Evolutionary conservation across 2,113 vertebrate genomes (phyloP).

Genomic region (Condylura cristata): DNA sequence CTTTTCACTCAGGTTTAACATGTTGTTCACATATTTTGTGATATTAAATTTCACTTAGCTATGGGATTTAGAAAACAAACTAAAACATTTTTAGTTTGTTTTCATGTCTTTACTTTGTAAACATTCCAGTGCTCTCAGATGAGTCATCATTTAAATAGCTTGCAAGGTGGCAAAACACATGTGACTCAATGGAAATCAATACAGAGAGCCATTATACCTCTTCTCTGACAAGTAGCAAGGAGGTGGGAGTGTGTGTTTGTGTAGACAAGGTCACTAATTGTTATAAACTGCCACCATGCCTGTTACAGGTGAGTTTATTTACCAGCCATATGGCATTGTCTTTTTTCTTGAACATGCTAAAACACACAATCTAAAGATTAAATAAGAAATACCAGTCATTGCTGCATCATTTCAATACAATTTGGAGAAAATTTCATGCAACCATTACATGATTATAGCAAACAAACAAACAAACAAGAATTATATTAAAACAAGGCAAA

Average conservation of each 20-base stretch:
- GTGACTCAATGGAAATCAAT: conserved; percentile 11
- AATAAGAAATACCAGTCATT: not conserved
- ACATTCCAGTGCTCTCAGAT: not conserved
- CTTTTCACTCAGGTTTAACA: not conserved
- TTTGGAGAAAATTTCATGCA: not conserved
- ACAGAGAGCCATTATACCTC: not conserved
- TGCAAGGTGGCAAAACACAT: not conserved
- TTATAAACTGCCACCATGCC: not conserved
- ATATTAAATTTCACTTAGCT: not conserved
- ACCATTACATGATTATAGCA: not conserved
- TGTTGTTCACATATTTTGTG: not conserved
- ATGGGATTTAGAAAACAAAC: conserved; percentile 15
- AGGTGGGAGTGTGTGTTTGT: no score
- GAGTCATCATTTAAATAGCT: conserved; percentile 10
- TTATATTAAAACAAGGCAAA: not conserved
- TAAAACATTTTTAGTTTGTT: not conserved
- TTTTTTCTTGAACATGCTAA: not conserved
- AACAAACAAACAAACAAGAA: not conserved
- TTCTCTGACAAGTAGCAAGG: not conserved
- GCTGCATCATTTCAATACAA: not conserved
- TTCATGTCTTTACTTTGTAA: conserved; percentile 24
- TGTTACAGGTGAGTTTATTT: not conserved
- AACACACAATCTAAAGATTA: not conserved
- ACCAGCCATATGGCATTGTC: not conserved
- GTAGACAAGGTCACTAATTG: not conserved